Percentiles rank a stretch among this genome's conserved stretches.
Conservation (phyloP, 2,113 vertebrate genomes). For the Campylomormyrus tamandua region DNA sequence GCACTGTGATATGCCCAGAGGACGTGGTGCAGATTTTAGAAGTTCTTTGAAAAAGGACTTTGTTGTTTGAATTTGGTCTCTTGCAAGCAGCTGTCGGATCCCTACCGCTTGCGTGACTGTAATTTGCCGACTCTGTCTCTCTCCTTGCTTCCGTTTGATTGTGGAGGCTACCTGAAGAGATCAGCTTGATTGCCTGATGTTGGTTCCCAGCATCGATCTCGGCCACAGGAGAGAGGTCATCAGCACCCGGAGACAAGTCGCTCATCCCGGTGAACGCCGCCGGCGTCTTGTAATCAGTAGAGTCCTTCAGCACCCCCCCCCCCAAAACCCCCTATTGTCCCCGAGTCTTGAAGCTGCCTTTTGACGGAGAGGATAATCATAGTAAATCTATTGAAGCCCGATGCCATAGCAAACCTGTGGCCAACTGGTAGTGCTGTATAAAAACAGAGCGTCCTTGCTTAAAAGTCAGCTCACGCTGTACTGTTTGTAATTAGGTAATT, state of each 20-base stretch:
- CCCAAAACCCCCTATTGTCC: neutral
- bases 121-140: neutral
- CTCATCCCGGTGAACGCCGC: neutral
- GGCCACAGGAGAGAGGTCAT: constrained; percentile 6
- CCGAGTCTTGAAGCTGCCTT: neutral
- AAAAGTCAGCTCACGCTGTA: neutral
- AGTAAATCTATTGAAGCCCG: neutral
- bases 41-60: neutral
- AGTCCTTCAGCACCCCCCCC: neutral
- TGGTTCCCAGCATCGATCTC: neutral
- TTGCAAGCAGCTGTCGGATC: neutral
- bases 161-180: neutral
- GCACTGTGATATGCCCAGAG: neutral
- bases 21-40: neutral
- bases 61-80: neutral
- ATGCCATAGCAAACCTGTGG: neutral
- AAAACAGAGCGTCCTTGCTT: neutral
- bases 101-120: neutral
- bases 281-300: neutral
- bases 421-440: neutral
- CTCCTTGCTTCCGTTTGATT: neutral
- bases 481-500: constrained; percentile 48
- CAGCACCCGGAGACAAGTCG: neutral
- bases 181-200: neutral
- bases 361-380: neutral